Conservation (phyloP, 1,140 invertebrate species). For the Zeugodacus cucurbitae region DNA sequence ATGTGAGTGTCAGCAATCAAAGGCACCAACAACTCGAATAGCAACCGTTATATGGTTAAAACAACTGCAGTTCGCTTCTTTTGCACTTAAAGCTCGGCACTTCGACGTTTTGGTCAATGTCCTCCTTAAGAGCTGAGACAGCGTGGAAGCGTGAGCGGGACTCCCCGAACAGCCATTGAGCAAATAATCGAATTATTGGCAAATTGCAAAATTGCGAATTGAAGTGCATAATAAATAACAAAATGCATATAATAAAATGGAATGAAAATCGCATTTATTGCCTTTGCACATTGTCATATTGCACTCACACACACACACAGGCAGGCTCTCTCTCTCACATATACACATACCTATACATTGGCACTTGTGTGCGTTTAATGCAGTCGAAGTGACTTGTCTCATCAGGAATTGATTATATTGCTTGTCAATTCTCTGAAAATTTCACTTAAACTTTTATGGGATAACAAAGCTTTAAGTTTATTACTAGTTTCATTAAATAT, state of each 20-base stretch:
- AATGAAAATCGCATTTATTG: slow-evolving; percentile 16
- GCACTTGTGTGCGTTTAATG: background rate
- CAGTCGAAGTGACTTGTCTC: background rate
- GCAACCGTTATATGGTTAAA: background rate
- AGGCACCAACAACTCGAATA: background rate
- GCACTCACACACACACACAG: background rate
- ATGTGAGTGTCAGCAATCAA: slow-evolving; percentile 7
- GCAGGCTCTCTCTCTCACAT: background rate
- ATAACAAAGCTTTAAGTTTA: background rate
- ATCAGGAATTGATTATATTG: background rate
- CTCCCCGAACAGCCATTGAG: background rate
- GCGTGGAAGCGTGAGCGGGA: too few species aligned
- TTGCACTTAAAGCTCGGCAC: background rate
- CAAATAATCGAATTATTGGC: slow-evolving; percentile 27
- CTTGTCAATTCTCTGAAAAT: background rate
- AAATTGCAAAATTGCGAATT: slow-evolving; percentile 19
- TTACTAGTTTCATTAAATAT: background rate
- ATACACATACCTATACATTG: background rate
- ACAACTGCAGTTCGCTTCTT: background rate
- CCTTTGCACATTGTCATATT: background rate
- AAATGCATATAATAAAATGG: slow-evolving; percentile 20
- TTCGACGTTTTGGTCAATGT: background rate
- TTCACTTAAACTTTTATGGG: background rate
- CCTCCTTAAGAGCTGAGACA: background rate
- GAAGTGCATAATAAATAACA: slow-evolving; percentile 10